Evolutionary conservation across 2,888 invertebrate genomes (phyloP).

Genomic region (Nymphalis c-album): DNA sequence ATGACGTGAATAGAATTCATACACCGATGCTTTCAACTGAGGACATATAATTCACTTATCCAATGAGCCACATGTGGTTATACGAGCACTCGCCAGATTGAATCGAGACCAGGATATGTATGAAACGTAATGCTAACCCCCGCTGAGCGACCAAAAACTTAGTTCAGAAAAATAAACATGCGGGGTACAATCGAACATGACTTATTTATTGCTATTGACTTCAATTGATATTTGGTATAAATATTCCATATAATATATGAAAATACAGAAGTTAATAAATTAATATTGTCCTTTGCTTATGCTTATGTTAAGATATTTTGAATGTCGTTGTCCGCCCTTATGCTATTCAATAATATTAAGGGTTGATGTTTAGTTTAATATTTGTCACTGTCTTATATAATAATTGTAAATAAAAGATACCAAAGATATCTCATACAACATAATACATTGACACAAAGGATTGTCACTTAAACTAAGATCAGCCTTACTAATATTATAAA

Average conservation of each 20-base stretch:
- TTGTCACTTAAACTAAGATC: too few relatives aligned
- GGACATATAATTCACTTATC: constrained; percentile 71
- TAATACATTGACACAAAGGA: too few relatives aligned
- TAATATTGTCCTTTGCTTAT: not conserved
- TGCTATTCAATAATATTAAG: too few relatives aligned
- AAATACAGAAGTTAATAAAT: not conserved
- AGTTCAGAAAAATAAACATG: constrained; percentile 55
- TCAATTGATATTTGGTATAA: constrained; percentile 26
- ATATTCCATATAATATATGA: not conserved
- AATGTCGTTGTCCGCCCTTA: not conserved
- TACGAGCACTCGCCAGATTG: constrained; percentile 55
- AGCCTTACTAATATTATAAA: too few relatives aligned
- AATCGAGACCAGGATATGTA: constrained; percentile 62
- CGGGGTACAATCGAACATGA: constrained; percentile 45
- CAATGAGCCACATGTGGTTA: constrained; percentile 72
- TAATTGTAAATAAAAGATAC: too few relatives aligned
- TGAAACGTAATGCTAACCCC: constrained; percentile 63
- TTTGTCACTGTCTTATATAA: too few relatives aligned
- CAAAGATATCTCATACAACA: too few relatives aligned
- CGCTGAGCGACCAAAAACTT: constrained; percentile 63
- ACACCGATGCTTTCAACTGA: constrained; percentile 57
- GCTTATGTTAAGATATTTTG: not conserved
- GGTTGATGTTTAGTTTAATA: too few relatives aligned
- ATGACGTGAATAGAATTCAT: constrained; percentile 28
- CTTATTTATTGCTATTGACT: constrained; percentile 39